Percentiles rank a stretch among this genome's conserved stretches.
These are phyloP conservation scores for Leptinotarsa defecta DNA, from an alignment of 1,140 invertebrate genomes.

Conservation along the genomic window DNA sequence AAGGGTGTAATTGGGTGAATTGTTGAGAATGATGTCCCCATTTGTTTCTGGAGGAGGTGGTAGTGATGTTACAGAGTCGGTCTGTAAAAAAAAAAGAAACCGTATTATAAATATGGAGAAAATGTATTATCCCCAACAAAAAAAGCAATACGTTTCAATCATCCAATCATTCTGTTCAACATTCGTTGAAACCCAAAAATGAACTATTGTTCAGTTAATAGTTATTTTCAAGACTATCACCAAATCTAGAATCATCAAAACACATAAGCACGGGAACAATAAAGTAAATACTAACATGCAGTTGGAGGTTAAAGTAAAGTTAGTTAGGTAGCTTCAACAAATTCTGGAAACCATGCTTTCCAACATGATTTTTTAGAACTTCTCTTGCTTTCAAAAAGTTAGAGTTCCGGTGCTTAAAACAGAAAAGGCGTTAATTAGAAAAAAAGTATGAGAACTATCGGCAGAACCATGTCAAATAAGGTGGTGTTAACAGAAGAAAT, in stretches of 20 bases:
- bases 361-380: background rate
- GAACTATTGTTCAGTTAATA: too few species aligned
- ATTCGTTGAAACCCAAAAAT: too few species aligned
- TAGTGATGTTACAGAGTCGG: conserved; percentile 62
- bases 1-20: conserved; percentile 54
- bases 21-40: conserved; percentile 51
- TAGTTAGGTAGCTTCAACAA: background rate
- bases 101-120: too few species aligned
- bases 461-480: too few species aligned
- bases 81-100: conserved; percentile 46
- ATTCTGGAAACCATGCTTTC: background rate
- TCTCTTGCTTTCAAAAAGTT: background rate
- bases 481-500: too few species aligned
- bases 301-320: background rate
- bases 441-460: too few species aligned
- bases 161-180: too few species aligned
- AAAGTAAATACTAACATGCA: conserved; percentile 1
- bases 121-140: too few species aligned
- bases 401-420: background rate
- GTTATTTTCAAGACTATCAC: too few species aligned
- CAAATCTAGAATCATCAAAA: too few species aligned
- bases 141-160: too few species aligned
- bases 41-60: conserved; percentile 62
- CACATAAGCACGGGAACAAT: background rate
- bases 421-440: background rate